Evolutionary conservation across 2,113 vertebrate genomes (phyloP).

Genomic region (Pseudorhombus dupliciocellatus): DNA sequence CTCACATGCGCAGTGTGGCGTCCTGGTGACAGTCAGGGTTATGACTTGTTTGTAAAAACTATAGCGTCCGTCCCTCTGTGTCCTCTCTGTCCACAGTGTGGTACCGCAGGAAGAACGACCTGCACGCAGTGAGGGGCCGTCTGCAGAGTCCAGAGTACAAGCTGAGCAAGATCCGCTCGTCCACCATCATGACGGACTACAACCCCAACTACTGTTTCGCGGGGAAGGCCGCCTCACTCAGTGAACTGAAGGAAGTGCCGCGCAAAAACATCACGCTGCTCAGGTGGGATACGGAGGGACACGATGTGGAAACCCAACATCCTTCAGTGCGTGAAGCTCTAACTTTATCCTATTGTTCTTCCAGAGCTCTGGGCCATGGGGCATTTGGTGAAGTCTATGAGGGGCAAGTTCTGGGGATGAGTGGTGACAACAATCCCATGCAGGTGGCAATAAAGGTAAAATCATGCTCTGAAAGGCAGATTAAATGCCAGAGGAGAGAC

Average conservation of each 20-base stretch:
- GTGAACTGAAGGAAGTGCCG: conserved; percentile 89
- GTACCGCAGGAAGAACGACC: conserved; percentile 87
- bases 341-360: conserved; percentile 2
- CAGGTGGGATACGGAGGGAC: conserved; percentile 72
- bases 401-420: conserved; percentile 88
- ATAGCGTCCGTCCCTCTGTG: conserved; percentile 10
- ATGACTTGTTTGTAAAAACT: not conserved
- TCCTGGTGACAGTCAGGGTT: conserved; percentile 11
- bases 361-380: conserved; percentile 90
- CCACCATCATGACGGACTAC: conserved; percentile 91
- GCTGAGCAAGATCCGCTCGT: conserved; percentile 90
- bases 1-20: conserved; percentile 21
- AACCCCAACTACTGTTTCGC: conserved; percentile 94
- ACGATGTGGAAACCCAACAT: not conserved
- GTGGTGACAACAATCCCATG: conserved; percentile 83
- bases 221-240: conserved; percentile 84
- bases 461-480: not conserved
- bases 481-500: conserved; percentile 6
- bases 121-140: conserved; percentile 80
- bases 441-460: conserved; percentile 94
- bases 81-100: conserved; percentile 79
- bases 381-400: conserved; percentile 94
- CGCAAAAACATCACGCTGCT: conserved; percentile 91
- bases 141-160: conserved; percentile 90
- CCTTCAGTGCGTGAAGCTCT: not conserved